Conservation (phyloP, 2,888 invertebrate genomes). For the Cancer borealis region DNA sequence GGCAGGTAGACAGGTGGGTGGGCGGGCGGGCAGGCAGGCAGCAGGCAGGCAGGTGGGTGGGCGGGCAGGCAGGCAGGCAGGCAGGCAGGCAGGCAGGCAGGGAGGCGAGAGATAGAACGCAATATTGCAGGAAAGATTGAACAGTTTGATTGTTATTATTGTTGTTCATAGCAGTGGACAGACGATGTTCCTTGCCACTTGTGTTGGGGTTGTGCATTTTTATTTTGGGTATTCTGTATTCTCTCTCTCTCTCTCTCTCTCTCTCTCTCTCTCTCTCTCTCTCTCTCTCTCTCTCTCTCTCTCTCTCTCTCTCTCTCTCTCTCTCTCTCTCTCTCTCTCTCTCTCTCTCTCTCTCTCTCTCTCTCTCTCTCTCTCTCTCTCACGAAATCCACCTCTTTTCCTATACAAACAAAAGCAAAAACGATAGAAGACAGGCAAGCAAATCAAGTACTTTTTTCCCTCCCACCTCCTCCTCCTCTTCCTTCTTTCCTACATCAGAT, state of each 20-base stretch:
- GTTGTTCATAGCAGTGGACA: slow-evolving; percentile 10
- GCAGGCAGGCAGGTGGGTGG: background rate
- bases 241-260: too few relatives aligned
- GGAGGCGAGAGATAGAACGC: background rate
- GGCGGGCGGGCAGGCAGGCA: background rate
- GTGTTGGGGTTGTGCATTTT: background rate
- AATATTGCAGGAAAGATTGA: slow-evolving; percentile 37
- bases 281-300: background rate
- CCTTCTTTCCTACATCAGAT: background rate
- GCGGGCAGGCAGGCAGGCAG: background rate
- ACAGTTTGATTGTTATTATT: slow-evolving; percentile 37
- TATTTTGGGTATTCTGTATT: background rate
- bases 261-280: too few relatives aligned
- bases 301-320: background rate
- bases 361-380: background rate
- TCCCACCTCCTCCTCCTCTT: background rate
- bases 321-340: background rate
- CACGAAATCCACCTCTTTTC: background rate
- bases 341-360: background rate
- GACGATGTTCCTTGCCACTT: slow-evolving; percentile 24
- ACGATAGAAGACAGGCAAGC: too few relatives aligned
- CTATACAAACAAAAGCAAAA: too few relatives aligned
- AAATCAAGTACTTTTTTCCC: too few relatives aligned
- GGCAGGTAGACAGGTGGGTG: background rate
- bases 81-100: background rate